phyloP scores from a whole-genome alignment of 2,797 vertebrate species.

The Sebastolobus alascanus region DNA sequence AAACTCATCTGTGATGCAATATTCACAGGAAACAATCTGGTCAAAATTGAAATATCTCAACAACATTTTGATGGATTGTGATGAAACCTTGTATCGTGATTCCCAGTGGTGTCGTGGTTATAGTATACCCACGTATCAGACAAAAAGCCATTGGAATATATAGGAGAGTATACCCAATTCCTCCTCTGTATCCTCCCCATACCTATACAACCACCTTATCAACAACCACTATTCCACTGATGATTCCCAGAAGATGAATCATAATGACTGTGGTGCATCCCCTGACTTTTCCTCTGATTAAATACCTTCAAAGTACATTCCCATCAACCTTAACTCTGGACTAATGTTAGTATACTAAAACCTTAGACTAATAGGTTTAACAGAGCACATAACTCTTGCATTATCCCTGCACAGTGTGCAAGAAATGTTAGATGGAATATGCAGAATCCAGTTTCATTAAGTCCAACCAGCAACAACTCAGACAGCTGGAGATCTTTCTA shows the following conservation, averaged over 20 bases:
- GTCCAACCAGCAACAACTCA: neutral
- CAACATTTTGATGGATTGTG: neutral
- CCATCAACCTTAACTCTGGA: neutral
- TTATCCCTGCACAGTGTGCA: neutral
- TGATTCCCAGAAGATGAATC: neutral
- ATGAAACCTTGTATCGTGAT: neutral
- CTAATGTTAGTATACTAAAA: neutral
- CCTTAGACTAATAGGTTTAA: neutral
- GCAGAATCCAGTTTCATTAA: neutral
- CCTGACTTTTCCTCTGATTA: neutral
- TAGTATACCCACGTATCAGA: too few relatives aligned
- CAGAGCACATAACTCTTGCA: neutral
- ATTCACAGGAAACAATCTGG: too few relatives aligned
- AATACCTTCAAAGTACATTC: neutral
- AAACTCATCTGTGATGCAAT: too few relatives aligned
- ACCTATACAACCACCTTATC: too few relatives aligned
- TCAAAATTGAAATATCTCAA: neutral
- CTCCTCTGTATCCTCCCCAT: too few relatives aligned
- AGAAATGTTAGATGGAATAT: neutral
- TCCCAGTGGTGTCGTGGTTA: neutral
- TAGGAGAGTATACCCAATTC: rapidly evolving
- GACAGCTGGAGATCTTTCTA: neutral
- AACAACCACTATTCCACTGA: too few relatives aligned
- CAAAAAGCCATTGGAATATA: too few relatives aligned
- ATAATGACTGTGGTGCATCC: neutral